Conservation (phyloP, 1,140 invertebrate genomes). For the Drosophila arawakana region DNA sequence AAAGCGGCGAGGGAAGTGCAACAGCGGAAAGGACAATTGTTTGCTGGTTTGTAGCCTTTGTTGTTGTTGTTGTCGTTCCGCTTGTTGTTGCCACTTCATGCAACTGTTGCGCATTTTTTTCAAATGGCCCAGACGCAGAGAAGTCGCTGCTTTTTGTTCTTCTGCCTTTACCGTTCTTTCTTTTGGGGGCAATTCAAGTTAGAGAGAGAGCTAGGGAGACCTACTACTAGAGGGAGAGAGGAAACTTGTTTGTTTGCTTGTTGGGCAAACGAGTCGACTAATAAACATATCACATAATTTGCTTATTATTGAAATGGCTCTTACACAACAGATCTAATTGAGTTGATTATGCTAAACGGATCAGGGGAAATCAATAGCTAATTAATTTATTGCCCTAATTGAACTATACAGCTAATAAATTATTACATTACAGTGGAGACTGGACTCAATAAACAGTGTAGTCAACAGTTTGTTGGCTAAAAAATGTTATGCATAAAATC, state of each 20-base stretch:
- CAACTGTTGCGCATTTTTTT: conserved; percentile 81
- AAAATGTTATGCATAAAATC: no score
- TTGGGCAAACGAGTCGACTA: conserved; percentile 41
- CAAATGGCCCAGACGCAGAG: conserved; percentile 53
- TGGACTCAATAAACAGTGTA: no score
- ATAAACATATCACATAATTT: conserved; percentile 51
- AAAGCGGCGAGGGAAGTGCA: conserved; percentile 12
- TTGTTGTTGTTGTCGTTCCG: conserved; percentile 53
- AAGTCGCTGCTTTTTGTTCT: conserved; percentile 41
- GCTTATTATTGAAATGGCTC: conserved; percentile 39
- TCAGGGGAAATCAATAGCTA: neutral
- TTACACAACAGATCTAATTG: conserved; percentile 8
- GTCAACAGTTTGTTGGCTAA: no score
- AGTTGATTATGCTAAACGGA: neutral
- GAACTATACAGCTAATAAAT: no score
- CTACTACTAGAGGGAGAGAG: neutral
- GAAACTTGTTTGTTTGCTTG: conserved; percentile 4
- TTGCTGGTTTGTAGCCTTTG: conserved; percentile 60
- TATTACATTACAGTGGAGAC: no score
- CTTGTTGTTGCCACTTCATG: conserved; percentile 49
- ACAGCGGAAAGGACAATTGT: conserved; percentile 75
- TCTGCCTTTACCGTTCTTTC: conserved; percentile 42
- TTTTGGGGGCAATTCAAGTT: neutral
- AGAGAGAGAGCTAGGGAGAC: neutral
- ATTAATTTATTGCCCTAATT: no score